Evolutionary conservation across 1,140 invertebrate genomes (phyloP).

Genomic region (Cecropterus lyciades): DNA sequence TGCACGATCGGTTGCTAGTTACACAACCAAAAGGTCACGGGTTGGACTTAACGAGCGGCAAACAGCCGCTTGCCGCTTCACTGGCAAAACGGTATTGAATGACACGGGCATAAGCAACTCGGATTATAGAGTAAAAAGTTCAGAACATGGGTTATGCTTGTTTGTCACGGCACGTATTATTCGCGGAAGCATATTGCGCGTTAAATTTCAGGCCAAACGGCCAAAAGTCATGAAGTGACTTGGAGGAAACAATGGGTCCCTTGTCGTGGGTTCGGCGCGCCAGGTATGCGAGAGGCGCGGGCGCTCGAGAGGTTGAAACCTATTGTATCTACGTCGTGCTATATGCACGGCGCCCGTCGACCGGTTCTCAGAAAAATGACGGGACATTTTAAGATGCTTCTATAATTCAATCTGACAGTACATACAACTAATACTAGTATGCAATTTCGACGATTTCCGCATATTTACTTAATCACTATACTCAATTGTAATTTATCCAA

Average conservation of each 20-base stretch:
- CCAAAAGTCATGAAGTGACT: conserved; percentile 46
- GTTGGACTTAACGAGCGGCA: conserved; percentile 57
- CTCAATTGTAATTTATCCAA: too few species aligned
- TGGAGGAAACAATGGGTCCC: conserved; percentile 55
- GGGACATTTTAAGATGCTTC: conserved; percentile 18
- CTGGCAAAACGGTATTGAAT: conserved; percentile 49
- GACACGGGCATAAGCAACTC: conserved; percentile 5
- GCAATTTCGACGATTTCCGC: neutral
- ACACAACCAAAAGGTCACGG: conserved; percentile 63
- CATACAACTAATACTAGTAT: neutral
- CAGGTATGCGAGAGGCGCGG: conserved; percentile 49
- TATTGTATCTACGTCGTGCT: conserved; percentile 58
- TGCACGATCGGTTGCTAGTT: conserved; percentile 60
- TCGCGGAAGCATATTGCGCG: conserved; percentile 25
- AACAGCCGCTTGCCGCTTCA: conserved; percentile 60
- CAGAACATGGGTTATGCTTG: conserved; percentile 17
- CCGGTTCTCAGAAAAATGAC: conserved; percentile 71
- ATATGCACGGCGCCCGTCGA: conserved; percentile 51
- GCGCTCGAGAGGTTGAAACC: conserved; percentile 47
- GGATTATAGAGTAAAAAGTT: conserved; percentile 14
- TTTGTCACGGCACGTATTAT: conserved; percentile 54
- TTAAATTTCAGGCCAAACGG: conserved; percentile 51
- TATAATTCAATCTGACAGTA: conserved; percentile 8
- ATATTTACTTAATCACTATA: neutral
- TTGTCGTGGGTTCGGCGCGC: conserved; percentile 41